Evolutionary conservation across 2,113 vertebrate species (phyloP).

Genomic region (Equus quagga): DNA sequence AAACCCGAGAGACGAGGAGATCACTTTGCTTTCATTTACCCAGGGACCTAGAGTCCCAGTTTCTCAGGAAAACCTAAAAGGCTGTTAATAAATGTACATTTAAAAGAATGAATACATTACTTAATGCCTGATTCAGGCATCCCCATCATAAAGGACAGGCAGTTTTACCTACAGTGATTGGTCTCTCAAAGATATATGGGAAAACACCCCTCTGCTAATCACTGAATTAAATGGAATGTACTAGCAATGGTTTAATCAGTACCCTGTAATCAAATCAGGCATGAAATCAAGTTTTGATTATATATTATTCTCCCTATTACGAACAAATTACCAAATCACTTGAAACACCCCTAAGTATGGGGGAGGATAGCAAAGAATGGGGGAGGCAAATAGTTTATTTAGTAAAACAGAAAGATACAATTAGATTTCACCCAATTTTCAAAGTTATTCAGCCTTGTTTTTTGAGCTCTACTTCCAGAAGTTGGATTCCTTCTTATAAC

Average conservation of each 20-base stretch:
- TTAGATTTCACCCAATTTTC: constrained; percentile 36
- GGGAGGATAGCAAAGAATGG: constrained; percentile 30
- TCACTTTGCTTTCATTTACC: constrained; percentile 3
- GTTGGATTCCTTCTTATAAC: neutral
- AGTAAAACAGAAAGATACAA: constrained; percentile 64
- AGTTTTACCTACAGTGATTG: constrained; percentile 45
- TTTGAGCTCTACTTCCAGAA: neutral
- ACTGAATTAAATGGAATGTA: constrained; percentile 69
- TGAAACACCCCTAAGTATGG: constrained; percentile 63
- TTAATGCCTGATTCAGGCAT: neutral
- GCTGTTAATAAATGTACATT: constrained; percentile 45
- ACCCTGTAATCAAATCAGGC: constrained; percentile 79
- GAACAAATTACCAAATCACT: constrained; percentile 76
- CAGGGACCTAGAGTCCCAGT: neutral
- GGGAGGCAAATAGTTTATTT: constrained; percentile 22
- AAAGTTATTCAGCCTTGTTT: neutral
- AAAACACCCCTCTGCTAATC: constrained; percentile 60
- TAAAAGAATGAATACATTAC: constrained; percentile 40
- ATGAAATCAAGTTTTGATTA: constrained; percentile 80
- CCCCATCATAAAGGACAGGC: neutral
- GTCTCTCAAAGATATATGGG: constrained; percentile 23
- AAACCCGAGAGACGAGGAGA: constrained; percentile 31
- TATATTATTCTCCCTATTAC: constrained; percentile 76
- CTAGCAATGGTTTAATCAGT: constrained; percentile 76
- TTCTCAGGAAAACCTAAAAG: constrained; percentile 12